phyloP scores from a whole-genome alignment of 1,140 invertebrate species.

The Diachasma alloeum region DNA sequence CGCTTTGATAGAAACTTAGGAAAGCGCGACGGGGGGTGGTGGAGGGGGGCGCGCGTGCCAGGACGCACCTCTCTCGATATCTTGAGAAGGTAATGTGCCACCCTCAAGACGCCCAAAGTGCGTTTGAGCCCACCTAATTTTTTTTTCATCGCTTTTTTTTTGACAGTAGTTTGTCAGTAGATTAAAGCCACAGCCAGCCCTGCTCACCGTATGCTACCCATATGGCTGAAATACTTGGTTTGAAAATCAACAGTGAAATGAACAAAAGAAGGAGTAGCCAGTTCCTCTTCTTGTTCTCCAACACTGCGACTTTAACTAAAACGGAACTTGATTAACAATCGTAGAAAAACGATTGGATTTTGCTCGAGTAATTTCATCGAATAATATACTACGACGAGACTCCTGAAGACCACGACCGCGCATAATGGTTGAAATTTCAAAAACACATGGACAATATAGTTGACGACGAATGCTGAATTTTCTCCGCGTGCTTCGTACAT shows the following conservation, averaged over 20 bases:
- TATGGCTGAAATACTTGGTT: slow-evolving; percentile 55
- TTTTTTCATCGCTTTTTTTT: slow-evolving; percentile 42
- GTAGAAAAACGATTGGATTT: too few relatives aligned
- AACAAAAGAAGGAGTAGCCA: background rate
- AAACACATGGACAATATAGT: too few relatives aligned
- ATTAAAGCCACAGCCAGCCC: slow-evolving; percentile 52
- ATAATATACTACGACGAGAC: too few relatives aligned
- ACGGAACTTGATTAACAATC: too few relatives aligned
- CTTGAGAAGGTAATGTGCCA: background rate
- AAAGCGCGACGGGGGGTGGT: background rate
- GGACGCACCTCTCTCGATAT: background rate
- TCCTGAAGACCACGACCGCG: too few relatives aligned
- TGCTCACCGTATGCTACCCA: slow-evolving; percentile 64
- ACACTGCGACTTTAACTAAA: background rate
- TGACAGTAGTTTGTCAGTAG: slow-evolving; percentile 60
- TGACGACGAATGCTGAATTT: too few relatives aligned
- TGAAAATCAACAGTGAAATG: slow-evolving; percentile 26
- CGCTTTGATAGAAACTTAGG: background rate
- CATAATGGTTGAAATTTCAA: too few relatives aligned
- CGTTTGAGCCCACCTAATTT: slow-evolving; percentile 56
- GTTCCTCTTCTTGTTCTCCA: background rate
- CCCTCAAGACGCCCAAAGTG: slow-evolving; percentile 43
- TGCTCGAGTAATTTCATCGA: too few relatives aligned
- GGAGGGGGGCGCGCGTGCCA: slow-evolving; percentile 3
- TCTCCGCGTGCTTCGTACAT: too few relatives aligned